phyloP scores from a whole-genome alignment of 2,888 invertebrate genomes.

The Apomyelois bistriatella region DNA sequence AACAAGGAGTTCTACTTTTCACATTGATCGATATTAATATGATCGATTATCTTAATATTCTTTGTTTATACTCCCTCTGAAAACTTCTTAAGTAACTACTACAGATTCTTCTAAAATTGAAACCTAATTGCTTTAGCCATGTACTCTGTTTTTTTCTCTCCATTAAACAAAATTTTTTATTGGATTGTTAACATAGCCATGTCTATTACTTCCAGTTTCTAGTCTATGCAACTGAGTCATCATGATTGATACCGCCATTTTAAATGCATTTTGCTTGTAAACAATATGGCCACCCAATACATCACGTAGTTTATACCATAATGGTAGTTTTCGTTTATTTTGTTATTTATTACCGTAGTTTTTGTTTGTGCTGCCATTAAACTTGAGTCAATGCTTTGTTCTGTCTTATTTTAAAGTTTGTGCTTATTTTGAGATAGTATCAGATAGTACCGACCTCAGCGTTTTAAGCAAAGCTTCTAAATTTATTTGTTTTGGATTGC shows the following conservation, averaged over 20 bases:
- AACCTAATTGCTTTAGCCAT: too few relatives aligned
- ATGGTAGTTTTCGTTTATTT: slow-evolving; percentile 8
- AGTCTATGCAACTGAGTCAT: slow-evolving; percentile 26
- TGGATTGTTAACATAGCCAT: too few relatives aligned
- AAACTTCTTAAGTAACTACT: too few relatives aligned
- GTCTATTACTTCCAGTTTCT: background rate
- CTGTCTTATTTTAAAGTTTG: background rate
- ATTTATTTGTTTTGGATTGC: background rate
- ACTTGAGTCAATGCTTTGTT: background rate
- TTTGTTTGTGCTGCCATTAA: slow-evolving; percentile 13
- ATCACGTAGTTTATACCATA: slow-evolving; percentile 23
- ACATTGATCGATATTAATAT: too few relatives aligned
- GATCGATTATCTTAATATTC: too few relatives aligned
- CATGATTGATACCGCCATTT: slow-evolving; percentile 47
- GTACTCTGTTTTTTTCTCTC: too few relatives aligned
- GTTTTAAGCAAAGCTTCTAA: background rate
- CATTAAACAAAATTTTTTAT: too few relatives aligned
- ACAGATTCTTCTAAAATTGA: too few relatives aligned
- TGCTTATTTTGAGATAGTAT: background rate
- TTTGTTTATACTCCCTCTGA: too few relatives aligned
- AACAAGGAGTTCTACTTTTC: too few relatives aligned
- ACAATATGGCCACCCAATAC: slow-evolving; percentile 31
- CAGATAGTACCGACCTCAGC: background rate
- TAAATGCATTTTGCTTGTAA: slow-evolving; percentile 38
- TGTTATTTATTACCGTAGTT: slow-evolving; percentile 18